Base-by-base conservation (phyloP, 1,140 invertebrate genomes). In the Popillia japonica region DNA sequence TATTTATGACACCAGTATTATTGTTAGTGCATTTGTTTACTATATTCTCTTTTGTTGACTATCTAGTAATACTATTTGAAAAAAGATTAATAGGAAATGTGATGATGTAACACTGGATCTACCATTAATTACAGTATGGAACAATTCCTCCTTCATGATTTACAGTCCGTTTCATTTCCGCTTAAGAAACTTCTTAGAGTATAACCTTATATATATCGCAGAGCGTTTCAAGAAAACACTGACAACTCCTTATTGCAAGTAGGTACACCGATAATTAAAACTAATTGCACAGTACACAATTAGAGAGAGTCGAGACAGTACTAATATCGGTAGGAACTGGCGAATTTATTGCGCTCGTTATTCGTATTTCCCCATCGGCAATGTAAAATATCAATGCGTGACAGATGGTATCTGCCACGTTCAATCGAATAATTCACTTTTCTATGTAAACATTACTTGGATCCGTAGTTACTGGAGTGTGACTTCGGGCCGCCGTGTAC, bases 401-500 rank as follows among this genome's bases (percentile, higher is more conserved):
- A 64, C 61, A 64, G 61, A 64, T 64, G 61, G 61, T 64, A 64
- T 64, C 61, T 64, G 61, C 61, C 61, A 64, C 11, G 61, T 22
- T 64, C 61, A 64, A 64, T 64, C 61, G 61, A 64, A 64, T 64
- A 64, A 64, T 64, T 64, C 61, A 64, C 61, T 64, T 64, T 64
- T 64, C 61, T 64, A 22, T 64, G 61, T 27, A 64, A 64, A 64
- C 61, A 64, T 64, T 17, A 20, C 11, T 27, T 3, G 61, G 22
- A 64, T 64, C 22, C 61, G 61, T 20, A 27, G 61, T 64, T 64
- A 64, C 61, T 27, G 61, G 61, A 64, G 61, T 64, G 61, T 64
- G 17, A 64, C 61, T 23, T 64, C 61, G 61, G 17, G 61, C 23
- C 23, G 61, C 17, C 17, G 61, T 27, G 6, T 22, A 3, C n/a